These are phyloP conservation scores for Peromyscus attwateri DNA, from an alignment of 2,797 vertebrate species.

Conservation along the genomic window DNA sequence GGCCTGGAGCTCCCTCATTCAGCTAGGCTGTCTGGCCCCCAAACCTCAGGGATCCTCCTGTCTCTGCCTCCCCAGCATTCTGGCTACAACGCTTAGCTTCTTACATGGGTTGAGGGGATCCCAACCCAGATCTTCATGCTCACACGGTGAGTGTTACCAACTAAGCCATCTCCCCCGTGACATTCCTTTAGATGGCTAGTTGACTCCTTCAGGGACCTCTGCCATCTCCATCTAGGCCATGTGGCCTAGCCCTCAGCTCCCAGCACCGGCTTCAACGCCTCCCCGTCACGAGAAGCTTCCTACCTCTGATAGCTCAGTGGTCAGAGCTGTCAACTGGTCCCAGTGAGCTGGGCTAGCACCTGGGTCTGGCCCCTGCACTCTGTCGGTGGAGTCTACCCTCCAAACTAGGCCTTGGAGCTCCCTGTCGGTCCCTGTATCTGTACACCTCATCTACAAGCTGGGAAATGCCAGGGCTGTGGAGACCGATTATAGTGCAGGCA, in stretches of 20 bases:
- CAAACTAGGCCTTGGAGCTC: too few species aligned
- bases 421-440: fast-evolving
- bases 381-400: not conserved
- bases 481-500: too few species aligned
- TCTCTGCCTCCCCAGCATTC: not conserved
- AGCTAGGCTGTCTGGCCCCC: not conserved
- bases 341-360: not conserved
- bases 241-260: not conserved
- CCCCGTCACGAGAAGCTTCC: not conserved
- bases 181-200: not conserved
- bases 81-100: not conserved
- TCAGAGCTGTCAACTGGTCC: not conserved
- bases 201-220: too few species aligned
- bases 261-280: not conserved
- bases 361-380: not conserved
- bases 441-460: not conserved
- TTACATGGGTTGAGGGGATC: not conserved
- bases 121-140: too few species aligned
- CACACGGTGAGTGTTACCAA: not conserved
- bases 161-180: not conserved
- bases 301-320: not conserved
- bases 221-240: not conserved
- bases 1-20: not conserved
- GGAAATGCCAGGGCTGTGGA: not conserved
- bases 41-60: not conserved